Evolutionary conservation across 2,113 vertebrate genomes (phyloP).

Genomic region (Ailuropoda melanoleuca): DNA sequence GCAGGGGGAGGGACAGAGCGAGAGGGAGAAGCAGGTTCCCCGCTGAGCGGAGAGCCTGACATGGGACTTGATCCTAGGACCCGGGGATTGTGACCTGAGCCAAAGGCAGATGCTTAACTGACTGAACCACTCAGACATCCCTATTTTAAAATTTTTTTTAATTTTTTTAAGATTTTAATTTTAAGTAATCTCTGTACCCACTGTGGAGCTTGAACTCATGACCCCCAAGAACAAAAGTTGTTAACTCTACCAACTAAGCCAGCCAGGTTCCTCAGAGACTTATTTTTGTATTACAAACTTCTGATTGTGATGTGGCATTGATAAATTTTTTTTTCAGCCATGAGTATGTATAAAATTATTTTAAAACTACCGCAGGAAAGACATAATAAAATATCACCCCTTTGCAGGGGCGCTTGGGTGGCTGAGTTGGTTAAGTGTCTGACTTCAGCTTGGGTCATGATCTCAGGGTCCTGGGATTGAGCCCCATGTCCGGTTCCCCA

Average conservation of each 20-base stretch:
- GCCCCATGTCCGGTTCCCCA: not conserved
- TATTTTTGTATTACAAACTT: not conserved
- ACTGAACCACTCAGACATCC: not conserved
- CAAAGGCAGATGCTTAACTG: not conserved
- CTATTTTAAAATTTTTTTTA: not conserved
- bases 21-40: too few relatives aligned
- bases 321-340: not conserved
- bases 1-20: too few relatives aligned
- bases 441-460: not conserved
- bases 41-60: too few relatives aligned
- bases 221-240: not conserved
- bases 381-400: not conserved
- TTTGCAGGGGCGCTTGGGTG: not conserved
- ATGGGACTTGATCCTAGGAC: too few relatives aligned
- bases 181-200: not conserved
- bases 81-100: too few relatives aligned
- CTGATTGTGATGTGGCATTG: not conserved
- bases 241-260: not conserved
- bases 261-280: not conserved
- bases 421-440: not conserved
- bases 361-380: not conserved
- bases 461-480: not conserved
- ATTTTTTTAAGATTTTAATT: not conserved
- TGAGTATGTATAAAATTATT: conserved; percentile 6
- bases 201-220: not conserved